A percentile compares a stretch with the other conserved stretches of the same genome.
These are phyloP conservation scores for Rhinogobius similis DNA, from an alignment of 2,113 vertebrate genomes.

Conservation along the genomic window DNA sequence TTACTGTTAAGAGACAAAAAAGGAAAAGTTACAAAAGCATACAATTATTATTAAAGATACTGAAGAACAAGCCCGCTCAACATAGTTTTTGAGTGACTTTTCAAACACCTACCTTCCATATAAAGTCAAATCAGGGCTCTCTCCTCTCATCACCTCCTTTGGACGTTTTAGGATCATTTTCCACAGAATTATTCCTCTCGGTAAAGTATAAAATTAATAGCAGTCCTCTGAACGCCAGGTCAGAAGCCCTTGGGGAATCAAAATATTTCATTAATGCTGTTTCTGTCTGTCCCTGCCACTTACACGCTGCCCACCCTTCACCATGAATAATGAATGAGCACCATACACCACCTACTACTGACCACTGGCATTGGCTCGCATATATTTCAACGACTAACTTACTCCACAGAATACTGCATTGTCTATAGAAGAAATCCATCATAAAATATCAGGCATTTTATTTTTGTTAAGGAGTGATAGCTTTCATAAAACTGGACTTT, in stretches of 20 bases:
- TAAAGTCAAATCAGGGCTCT: conserved; percentile 49
- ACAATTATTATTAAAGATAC: not conserved
- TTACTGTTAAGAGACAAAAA: conserved; percentile 18
- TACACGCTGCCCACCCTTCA: conserved; percentile 62
- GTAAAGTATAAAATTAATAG: conserved; percentile 38
- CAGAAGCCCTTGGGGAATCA: conserved; percentile 55
- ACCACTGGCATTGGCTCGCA: conserved; percentile 51
- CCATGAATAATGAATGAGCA: conserved; percentile 74
- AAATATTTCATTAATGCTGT: conserved; percentile 61
- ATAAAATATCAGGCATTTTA: not conserved
- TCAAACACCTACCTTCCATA: conserved; percentile 46
- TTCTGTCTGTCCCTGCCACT: conserved; percentile 66
- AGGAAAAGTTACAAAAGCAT: not conserved
- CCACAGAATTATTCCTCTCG: conserved; percentile 41
- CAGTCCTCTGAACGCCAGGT: conserved; percentile 52
- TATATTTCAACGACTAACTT: conserved; percentile 14
- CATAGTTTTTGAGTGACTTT: not conserved
- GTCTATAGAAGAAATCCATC: not conserved
- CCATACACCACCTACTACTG: conserved; percentile 67
- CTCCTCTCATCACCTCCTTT: conserved; percentile 40
- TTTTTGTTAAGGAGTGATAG: not conserved
- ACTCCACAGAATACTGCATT: not conserved
- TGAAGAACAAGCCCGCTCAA: not conserved
- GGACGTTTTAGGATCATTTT: conserved; percentile 33
- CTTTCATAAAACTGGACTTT: not conserved